A percentile compares a stretch with the other conserved stretches of the same genome.
Conservation (phyloP, 2,797 vertebrate species). For the Philypnodon macrostomus region DNA sequence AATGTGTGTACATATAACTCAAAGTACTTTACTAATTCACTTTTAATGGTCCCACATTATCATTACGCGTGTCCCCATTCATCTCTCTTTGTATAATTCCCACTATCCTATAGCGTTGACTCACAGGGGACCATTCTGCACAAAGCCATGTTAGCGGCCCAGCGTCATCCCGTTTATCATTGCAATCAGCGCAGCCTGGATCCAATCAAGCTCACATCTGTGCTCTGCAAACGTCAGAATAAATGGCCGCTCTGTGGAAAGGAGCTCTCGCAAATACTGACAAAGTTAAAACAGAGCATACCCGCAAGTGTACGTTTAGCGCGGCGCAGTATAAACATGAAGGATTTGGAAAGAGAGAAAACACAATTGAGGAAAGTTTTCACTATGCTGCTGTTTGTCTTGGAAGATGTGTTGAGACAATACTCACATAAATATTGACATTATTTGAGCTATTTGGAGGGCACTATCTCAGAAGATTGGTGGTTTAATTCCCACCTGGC, state of each 20-base stretch:
- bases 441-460: too few species aligned
- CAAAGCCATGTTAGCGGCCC: constrained; percentile 21
- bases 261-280: constrained; percentile 37
- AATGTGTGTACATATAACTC: neutral
- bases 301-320: constrained; percentile 33
- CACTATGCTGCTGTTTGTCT: too few species aligned
- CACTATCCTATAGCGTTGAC: constrained; percentile 1
- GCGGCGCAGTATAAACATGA: constrained; percentile 36
- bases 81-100: constrained; percentile 17
- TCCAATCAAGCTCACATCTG: constrained; percentile 46
- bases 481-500: too few species aligned
- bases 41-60: constrained; percentile 27
- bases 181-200: constrained; percentile 49
- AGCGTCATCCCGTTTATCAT: constrained; percentile 33
- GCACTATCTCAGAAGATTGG: too few species aligned
- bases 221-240: constrained; percentile 1
- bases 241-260: constrained; percentile 37
- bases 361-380: neutral
- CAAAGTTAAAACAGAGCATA: constrained; percentile 44
- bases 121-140: constrained; percentile 21
- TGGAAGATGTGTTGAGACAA: too few species aligned
- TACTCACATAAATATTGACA: too few species aligned
- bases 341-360: constrained; percentile 11
- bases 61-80: constrained; percentile 13
- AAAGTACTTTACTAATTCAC: constrained; percentile 16